A percentile compares a stretch with the other conserved stretches of the same genome.
Evolutionary conservation across 2,113 vertebrate genomes (phyloP).

Genomic region (Dolichallabes microphthalmus): DNA sequence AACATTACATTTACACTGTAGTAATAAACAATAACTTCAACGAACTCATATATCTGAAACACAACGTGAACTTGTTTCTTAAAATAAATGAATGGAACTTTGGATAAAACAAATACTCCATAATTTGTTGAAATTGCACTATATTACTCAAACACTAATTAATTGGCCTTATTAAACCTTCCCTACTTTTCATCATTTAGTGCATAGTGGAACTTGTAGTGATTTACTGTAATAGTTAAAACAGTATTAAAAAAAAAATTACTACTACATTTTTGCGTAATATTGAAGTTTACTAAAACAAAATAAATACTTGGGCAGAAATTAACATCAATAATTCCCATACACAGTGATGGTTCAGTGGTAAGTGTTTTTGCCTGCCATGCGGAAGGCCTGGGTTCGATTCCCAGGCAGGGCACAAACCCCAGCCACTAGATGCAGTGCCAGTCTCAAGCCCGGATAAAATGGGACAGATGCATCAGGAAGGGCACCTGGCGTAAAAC

Average conservation of each 20-base stretch:
- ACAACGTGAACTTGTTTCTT: not conserved
- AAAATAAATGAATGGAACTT: not conserved
- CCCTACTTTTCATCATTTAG: not conserved
- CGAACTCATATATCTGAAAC: not conserved
- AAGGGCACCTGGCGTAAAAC: no score
- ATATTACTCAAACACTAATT: not conserved
- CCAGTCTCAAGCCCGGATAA: no score
- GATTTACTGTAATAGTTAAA: not conserved
- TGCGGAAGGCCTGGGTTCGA: no score
- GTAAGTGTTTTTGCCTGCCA: no score
- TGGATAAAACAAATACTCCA: not conserved
- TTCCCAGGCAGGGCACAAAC: no score
- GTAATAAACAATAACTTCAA: no score
- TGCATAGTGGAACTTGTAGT: slow-evolving; percentile 8
- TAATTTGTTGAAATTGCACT: not conserved
- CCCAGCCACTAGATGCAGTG: no score
- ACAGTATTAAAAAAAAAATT: no score
- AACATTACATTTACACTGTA: not conserved
- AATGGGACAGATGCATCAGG: no score
- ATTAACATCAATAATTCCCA: not conserved
- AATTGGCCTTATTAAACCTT: no score
- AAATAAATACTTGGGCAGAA: not conserved
- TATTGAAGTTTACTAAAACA: not conserved
- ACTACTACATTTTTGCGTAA: not conserved
- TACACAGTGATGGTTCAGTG: no score